Conservation (phyloP, 2,888 invertebrate species). For the Agonum fuliginosum region DNA sequence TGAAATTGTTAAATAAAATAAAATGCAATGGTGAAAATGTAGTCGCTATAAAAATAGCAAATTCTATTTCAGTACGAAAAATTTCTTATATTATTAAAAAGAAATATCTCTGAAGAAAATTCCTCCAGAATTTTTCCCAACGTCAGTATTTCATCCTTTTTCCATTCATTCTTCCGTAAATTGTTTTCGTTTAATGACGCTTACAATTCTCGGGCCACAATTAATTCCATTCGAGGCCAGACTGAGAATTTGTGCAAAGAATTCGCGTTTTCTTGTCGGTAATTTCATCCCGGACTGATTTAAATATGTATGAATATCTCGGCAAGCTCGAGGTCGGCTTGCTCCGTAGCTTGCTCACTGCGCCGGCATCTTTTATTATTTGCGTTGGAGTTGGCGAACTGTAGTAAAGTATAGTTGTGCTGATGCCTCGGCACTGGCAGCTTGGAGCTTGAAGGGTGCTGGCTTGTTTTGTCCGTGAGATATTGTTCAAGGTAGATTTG, state of each 20-base stretch:
- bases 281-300: not conserved
- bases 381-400: not conserved
- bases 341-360: no score
- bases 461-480: no score
- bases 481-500: no score
- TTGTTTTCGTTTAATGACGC: conserved; percentile 52
- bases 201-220: conserved; percentile 44
- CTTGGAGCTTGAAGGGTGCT: no score
- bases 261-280: conserved; percentile 5
- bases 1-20: no score
- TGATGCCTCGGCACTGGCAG: no score
- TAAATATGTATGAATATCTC: conserved; percentile 23
- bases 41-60: no score
- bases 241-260: conserved; percentile 9
- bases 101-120: not conserved
- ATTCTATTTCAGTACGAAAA: no score
- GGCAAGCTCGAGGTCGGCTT: no score
- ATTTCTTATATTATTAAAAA: no score
- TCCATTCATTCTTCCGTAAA: conserved; percentile 33
- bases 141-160: not conserved
- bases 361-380: not conserved
- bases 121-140: not conserved
- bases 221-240: not conserved
- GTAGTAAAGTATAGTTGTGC: conserved; percentile 5
- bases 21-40: no score